Conservation (phyloP, 2,888 invertebrate species). For the Pseudococcus longispinus region DNA sequence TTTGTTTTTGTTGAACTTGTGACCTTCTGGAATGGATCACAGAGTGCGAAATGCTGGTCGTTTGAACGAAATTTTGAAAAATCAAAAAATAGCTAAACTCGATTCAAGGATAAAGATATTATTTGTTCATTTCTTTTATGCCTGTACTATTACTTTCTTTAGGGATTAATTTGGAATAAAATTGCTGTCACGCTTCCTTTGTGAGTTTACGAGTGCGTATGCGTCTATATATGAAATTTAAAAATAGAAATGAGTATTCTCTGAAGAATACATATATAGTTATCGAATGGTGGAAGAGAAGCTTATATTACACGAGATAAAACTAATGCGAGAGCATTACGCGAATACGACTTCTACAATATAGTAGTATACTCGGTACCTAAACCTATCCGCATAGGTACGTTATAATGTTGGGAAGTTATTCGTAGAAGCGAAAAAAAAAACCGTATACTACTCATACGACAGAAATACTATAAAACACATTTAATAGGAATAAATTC, state of each 20-base stretch:
- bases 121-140: background rate
- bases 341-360: background rate
- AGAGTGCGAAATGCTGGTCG: background rate
- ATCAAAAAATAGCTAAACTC: too few species aligned
- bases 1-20: too few species aligned
- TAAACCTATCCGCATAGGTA: background rate
- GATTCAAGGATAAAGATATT: background rate
- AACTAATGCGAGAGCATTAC: background rate
- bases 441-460: background rate
- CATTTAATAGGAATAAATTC: background rate
- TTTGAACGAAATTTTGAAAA: too few species aligned
- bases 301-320: conserved; percentile 10
- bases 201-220: background rate
- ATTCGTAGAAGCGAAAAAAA: background rate
- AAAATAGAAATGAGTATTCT: background rate
- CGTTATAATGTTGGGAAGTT: background rate
- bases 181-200: background rate
- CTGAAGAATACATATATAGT: background rate
- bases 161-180: background rate
- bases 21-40: too few species aligned
- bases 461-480: background rate
- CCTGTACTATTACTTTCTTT: background rate
- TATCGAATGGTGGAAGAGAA: background rate
- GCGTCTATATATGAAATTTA: background rate
- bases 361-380: background rate